phyloP scores from a whole-genome alignment of 1,140 invertebrate species.

The Doryteuthis pealeii region DNA sequence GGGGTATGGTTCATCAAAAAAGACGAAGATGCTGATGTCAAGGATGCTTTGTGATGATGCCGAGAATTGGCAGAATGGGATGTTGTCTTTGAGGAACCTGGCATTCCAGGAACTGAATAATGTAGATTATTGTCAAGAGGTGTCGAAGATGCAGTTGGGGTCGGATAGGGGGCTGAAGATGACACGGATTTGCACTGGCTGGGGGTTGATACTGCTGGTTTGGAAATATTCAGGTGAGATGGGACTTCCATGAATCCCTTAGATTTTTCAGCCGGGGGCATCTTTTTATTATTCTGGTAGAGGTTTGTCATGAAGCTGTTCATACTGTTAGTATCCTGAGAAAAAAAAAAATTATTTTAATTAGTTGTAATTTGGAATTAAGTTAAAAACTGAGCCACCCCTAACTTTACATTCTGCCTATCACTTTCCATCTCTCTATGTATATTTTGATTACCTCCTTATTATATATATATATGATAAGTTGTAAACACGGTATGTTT shows the following conservation, averaged over 20 bases:
- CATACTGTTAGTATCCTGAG: constrained; percentile 46
- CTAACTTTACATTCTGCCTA: no score
- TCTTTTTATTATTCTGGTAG: constrained; percentile 29
- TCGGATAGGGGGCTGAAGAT: background rate
- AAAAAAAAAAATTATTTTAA: constrained; percentile 19
- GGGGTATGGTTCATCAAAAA: background rate
- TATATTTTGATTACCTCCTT: no score
- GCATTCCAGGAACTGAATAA: no score
- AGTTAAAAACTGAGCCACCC: no score
- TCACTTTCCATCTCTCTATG: no score
- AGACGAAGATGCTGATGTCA: background rate
- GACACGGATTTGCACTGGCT: background rate
- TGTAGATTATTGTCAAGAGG: no score
- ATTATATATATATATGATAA: no score
- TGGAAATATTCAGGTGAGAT: background rate
- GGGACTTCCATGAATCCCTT: background rate
- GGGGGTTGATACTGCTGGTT: no score
- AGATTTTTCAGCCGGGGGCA: constrained; percentile 14
- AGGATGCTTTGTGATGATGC: background rate
- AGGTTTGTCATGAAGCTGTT: constrained; percentile 45
- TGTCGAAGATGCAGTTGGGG: no score
- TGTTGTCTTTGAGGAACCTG: no score
- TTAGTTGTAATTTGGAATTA: no score
- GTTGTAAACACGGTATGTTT: no score
- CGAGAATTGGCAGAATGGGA: background rate